phyloP scores from a whole-genome alignment of 2,113 vertebrate species.

The Amblyornis subalaris region DNA sequence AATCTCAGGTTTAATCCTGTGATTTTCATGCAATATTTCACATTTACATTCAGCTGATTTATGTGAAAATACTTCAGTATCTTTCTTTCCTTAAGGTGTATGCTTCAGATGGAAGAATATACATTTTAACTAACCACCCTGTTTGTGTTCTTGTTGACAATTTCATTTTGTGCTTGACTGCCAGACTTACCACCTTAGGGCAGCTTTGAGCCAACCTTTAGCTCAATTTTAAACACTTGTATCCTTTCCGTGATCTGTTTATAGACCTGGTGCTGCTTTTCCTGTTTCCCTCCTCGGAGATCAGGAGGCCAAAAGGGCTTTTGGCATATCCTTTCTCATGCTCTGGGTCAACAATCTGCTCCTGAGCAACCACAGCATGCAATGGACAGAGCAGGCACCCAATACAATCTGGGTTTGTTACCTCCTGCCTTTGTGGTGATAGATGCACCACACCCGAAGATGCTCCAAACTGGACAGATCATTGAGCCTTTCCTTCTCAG shows the following conservation, averaged over 20 bases:
- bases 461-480: not conserved
- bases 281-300: not conserved
- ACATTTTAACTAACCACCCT: not conserved
- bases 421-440: not conserved
- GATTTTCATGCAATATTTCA: not conserved
- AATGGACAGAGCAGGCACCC: fast-evolving
- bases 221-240: not conserved
- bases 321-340: not conserved
- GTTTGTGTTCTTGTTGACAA: not conserved
- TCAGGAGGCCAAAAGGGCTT: not conserved
- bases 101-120: not conserved
- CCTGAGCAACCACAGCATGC: not conserved
- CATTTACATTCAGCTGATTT: not conserved
- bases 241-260: not conserved
- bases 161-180: not conserved
- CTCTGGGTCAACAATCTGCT: not conserved
- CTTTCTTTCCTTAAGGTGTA: not conserved
- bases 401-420: not conserved
- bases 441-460: not conserved
- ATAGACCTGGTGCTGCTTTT: not conserved
- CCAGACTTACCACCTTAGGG: not conserved
- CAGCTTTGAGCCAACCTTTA: not conserved
- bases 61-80: not conserved
- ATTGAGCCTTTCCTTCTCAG: not conserved
- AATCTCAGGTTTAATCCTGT: not conserved